Percentiles rank a stretch among this genome's conserved stretches.
phyloP scores from a whole-genome alignment of 2,888 invertebrate species.

The Chironomus tentans region DNA sequence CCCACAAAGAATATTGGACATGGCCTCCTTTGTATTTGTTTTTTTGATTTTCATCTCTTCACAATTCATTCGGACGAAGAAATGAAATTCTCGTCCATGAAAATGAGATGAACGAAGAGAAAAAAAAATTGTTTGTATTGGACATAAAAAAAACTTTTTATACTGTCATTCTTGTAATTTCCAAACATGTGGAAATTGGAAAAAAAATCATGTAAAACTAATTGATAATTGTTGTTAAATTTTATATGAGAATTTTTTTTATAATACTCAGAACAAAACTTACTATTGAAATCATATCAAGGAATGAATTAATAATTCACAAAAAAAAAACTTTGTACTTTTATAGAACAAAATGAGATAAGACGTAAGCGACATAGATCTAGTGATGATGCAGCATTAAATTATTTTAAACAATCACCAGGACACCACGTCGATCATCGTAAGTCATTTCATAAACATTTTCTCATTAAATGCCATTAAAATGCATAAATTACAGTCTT shows the following conservation, averaged over 20 bases:
- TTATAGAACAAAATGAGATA: conserved; percentile 51
- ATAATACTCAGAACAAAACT: background rate
- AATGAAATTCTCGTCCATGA: too few relatives aligned
- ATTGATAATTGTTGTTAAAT: too few relatives aligned
- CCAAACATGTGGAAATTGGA: too few relatives aligned
- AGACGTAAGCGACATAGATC: conserved; percentile 51
- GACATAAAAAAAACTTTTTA: too few relatives aligned
- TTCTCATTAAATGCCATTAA: background rate
- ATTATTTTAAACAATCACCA: conserved; percentile 18
- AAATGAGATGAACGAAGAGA: background rate
- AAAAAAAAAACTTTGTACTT: conserved; percentile 32
- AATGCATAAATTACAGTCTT: background rate
- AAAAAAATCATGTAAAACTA: too few relatives aligned
- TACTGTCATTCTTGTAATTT: too few relatives aligned
- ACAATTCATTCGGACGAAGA: too few relatives aligned
- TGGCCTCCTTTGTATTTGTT: too few relatives aligned
- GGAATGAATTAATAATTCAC: background rate
- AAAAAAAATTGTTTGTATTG: conserved; percentile 20
- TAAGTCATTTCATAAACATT: background rate
- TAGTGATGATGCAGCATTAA: conserved; percentile 39
- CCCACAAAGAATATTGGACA: too few relatives aligned
- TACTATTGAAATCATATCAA: background rate
- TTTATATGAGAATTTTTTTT: too few relatives aligned
- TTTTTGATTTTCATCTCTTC: too few relatives aligned
- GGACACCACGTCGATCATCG: conserved; percentile 12